These are phyloP conservation scores for Carassius auratus DNA, from an alignment of 2,113 vertebrate species.

Conservation along the genomic window DNA sequence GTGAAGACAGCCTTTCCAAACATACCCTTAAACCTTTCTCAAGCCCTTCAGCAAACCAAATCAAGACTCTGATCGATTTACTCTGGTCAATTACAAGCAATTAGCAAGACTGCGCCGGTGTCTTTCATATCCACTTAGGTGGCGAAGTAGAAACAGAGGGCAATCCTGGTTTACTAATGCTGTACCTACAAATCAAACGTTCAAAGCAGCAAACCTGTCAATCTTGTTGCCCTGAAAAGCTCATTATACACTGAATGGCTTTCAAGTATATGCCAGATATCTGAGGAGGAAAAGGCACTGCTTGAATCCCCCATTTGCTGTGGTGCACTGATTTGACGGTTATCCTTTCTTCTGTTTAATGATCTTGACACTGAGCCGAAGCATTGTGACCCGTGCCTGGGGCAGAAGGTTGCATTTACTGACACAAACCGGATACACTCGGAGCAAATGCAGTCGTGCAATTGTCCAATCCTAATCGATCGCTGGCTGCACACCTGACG, in stretches of 20 bases:
- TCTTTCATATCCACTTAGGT: constrained; percentile 37
- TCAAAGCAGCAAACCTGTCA: constrained; percentile 33
- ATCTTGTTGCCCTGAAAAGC: neutral
- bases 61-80: constrained; percentile 37
- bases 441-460: constrained; percentile 38
- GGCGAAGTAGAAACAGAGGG: constrained; percentile 11
- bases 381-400: neutral
- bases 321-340: constrained; percentile 23
- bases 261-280: constrained; percentile 28
- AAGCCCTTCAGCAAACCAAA: constrained; percentile 42
- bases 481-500: constrained; percentile 28
- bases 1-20: constrained; percentile 39
- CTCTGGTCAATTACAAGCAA: constrained; percentile 45
- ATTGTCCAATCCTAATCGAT: constrained; percentile 47
- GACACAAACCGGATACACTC: constrained; percentile 4
- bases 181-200: neutral
- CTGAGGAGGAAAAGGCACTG: constrained; percentile 11
- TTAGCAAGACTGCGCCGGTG: constrained; percentile 7
- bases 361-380: constrained; percentile 37
- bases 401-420: constrained; percentile 3
- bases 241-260: constrained; percentile 6
- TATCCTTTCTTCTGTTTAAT: constrained; percentile 43
- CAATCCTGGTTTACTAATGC: constrained; percentile 19
- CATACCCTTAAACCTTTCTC: constrained; percentile 35
- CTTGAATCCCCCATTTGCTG: constrained; percentile 18